These are phyloP conservation scores for Athalia cordata DNA, from an alignment of 2,888 invertebrate genomes.

Conservation along the genomic window DNA sequence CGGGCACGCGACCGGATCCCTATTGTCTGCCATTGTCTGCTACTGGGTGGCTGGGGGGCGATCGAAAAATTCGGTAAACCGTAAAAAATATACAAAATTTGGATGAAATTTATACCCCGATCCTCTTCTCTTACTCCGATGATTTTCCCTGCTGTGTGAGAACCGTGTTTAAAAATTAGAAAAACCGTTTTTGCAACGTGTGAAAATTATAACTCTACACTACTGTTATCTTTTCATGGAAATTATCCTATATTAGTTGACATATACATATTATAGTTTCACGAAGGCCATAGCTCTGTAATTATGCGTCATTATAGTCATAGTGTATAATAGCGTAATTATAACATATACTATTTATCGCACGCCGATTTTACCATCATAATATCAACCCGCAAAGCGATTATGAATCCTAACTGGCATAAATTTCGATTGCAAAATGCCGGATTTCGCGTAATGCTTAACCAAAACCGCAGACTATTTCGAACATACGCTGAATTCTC, in stretches of 20 bases:
- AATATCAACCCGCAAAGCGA: constrained; percentile 5
- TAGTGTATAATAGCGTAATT: constrained; percentile 22
- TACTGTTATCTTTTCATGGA: constrained; percentile 18
- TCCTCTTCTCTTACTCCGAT: too few relatives aligned
- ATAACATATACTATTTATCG: constrained; percentile 30
- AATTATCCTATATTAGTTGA: constrained; percentile 24
- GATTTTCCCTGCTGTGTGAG: too few relatives aligned
- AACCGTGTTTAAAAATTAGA: too few relatives aligned
- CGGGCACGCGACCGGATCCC: constrained; percentile 39
- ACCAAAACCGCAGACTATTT: constrained; percentile 36
- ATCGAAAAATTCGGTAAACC: not conserved
- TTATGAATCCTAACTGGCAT: constrained; percentile 35
- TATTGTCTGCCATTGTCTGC: constrained; percentile 15
- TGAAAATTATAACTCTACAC: not conserved
- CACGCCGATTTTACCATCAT: constrained; percentile 31
- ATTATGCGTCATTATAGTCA: constrained; percentile 28
- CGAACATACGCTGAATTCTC: constrained; percentile 34
- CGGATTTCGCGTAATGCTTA: constrained; percentile 31
- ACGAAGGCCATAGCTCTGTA: constrained; percentile 21
- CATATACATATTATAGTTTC: constrained; percentile 9
- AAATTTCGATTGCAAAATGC: constrained; percentile 24
- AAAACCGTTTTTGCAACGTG: not conserved
- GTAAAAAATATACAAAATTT: not conserved
- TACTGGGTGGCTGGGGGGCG: constrained; percentile 19
- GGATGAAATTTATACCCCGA: not conserved